Conservation (phyloP, 2,797 vertebrate genomes). For the Bovichtus diacanthus region DNA sequence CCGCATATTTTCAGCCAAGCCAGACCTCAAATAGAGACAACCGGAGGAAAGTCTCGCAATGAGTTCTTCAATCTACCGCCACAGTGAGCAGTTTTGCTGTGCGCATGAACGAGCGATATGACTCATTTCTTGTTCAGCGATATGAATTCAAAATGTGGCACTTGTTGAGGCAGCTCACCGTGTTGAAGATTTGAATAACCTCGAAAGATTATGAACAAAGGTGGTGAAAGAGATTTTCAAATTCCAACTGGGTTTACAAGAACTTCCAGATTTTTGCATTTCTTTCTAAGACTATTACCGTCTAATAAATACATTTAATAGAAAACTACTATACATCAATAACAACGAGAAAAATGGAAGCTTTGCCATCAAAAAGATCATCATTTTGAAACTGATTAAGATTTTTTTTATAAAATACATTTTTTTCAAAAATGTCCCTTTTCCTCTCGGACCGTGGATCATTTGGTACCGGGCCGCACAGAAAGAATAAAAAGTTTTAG, state of each 20-base stretch:
- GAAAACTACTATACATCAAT: neutral
- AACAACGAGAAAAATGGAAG: neutral
- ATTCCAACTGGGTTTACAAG: neutral
- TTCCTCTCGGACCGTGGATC: conserved; percentile 1
- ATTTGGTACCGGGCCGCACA: no score
- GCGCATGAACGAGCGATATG: conserved; percentile 24
- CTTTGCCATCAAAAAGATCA: neutral
- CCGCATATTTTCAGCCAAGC: conserved; percentile 6
- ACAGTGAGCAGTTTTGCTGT: conserved; percentile 24
- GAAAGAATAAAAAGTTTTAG: no score
- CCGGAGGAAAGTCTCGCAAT: conserved; percentile 26
- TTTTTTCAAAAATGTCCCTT: neutral
- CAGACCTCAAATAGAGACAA: conserved; percentile 24
- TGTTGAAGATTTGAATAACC: conserved; percentile 18
- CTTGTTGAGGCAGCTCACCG: conserved; percentile 16
- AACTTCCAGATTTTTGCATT: neutral
- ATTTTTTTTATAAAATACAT: no score
- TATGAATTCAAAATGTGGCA: conserved; percentile 33
- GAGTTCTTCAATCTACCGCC: conserved; percentile 40
- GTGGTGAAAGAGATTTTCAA: neutral
- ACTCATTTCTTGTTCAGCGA: conserved; percentile 38
- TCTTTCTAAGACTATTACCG: neutral
- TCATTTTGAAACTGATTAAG: neutral
- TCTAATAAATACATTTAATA: neutral
- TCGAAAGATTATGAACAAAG: neutral